Evolutionary conservation across 37 sponge, comb jelly and placozoan species (phyloP).

Genomic region (Ephydatia muelleri): DNA sequence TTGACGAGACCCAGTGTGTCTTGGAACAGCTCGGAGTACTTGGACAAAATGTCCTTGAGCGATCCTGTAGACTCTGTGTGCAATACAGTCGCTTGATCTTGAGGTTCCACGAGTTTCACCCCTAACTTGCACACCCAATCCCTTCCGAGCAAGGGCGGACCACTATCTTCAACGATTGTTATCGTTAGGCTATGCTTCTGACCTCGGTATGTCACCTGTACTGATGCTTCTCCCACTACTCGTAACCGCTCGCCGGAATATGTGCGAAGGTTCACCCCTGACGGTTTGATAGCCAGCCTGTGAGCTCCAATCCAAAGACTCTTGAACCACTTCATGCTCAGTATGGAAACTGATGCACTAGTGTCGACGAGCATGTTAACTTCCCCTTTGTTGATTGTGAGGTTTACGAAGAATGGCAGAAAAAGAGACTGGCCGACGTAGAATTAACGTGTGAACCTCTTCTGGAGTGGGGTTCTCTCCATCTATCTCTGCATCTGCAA

Average conservation of each 20-base stretch:
- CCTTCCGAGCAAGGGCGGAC: too few species aligned
- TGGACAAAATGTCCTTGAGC: neutral
- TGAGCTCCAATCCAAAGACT: neutral
- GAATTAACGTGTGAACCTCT: neutral
- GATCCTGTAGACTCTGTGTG: too few species aligned
- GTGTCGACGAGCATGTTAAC: constrained; percentile 9
- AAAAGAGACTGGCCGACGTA: neutral
- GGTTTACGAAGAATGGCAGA: neutral
- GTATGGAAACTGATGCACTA: constrained; percentile 1
- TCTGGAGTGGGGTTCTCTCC: neutral
- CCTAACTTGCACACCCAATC: too few species aligned
- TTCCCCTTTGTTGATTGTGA: neutral
- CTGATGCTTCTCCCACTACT: neutral
- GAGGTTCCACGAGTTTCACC: too few species aligned
- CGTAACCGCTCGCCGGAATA: neutral
- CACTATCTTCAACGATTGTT: too few species aligned
- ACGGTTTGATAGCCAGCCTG: neutral
- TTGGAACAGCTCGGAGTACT: neutral
- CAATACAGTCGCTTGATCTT: too few species aligned
- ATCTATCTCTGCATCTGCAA: neutral
- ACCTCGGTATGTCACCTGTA: too few species aligned
- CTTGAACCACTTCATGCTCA: neutral
- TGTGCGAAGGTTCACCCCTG: neutral
- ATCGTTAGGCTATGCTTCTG: too few species aligned
- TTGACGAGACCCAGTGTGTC: neutral